Evolutionary conservation across 2,113 vertebrate species (phyloP), one percentile per base, ranked within the genome.

Genomic region (Ailuropoda melanoleuca): DNA sequence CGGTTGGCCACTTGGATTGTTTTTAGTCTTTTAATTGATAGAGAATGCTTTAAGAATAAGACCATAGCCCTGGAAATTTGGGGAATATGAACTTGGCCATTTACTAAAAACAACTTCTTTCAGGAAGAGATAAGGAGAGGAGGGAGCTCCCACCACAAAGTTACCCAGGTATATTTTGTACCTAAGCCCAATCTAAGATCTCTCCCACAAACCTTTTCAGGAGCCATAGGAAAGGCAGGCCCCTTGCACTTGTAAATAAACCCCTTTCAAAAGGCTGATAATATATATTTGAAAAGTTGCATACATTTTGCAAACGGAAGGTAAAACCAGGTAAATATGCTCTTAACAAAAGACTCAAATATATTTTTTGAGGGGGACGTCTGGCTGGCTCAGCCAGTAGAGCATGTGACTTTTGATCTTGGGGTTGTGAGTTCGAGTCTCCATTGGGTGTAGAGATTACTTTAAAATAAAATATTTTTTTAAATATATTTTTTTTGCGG

Each of bases 261-360:
- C 55, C 56, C 48, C 81, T 34, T 96, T 92, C 13, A 88, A 46
- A 92, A 55, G 55, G 18, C 58, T 64, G n/a, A 88, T 46, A 55
- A 46, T 29, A 72, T 64, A 23, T 55, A 75, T 75, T 83, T 96
- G 56, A 75, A 55, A 64, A 70, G 17, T 26, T 77, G 18, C 70
- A 66, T 86, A 53, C 74, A 50, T 68, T 88, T 95, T 74, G 15
- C 60, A 88, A 92, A 80, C 53, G 87, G n/a, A 68, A 50, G 31
- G 81, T 72, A 81, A 95, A 92, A 80, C 18, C 39, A 87, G 15
- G 18, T 74, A 95, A 95, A 95, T 43, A 72, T 17, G 53, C 24
- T 39, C 37, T 70, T 60, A 80, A 39, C 26, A 53, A 80, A 78
- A 95, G 72, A 70, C 43, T 70, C 11, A 60, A 70, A 78, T 56